Base-by-base conservation (phyloP, 2,113 vertebrate genomes). In the Xenopus borealis region DNA sequence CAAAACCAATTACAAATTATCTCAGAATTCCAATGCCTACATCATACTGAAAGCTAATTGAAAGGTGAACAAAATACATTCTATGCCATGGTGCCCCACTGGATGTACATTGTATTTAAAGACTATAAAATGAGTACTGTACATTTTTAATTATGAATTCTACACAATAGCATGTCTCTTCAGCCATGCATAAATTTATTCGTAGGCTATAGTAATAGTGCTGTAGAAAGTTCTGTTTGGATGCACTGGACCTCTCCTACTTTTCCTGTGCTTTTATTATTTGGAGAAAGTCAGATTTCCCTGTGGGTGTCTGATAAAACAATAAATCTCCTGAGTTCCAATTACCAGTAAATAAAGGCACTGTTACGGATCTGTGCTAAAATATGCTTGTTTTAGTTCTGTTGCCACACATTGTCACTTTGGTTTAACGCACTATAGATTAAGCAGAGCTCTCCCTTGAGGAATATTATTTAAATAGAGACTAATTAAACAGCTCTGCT, bases 341-440 rank as follows among this genome's bases (percentile, higher is more conserved):
- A 74, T 66, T 74, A 74, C n/a, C 33, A 3, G 14, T 7, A 74
- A 66, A 67, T 46, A 27, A 74, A 74, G 53, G 58, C 53, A 74
- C 1, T 30, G 53, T 59, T 12, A 9, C 55, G n/a, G n/a, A 66
- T 66, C 40, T 58, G 30, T 20, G 11, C 23, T 27, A 27, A 27
- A 27, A 27, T 27, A 27, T 27, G 23, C 33, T 46, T 59, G 14
- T 47, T 23, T 27, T n/a, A 33, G 17, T 61, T 47, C 52, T 20
- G 59, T 14, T 46, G 19, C 19, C 50, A 57, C 19, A 18, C 13
- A 18, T 10, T 58, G 13, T 19, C 17, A 9, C 55, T 58, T 58
- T 19, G 17, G 55, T 58, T 58, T 16, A 58, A 18, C 17, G 55
- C 17, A 58, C 17, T 16, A 19, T 7, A 16, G 55, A 17, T 10